Percentiles rank a stretch among this genome's conserved stretches.
Conservation (phyloP, 2,797 vertebrate genomes). For the Fratercula arctica region DNA sequence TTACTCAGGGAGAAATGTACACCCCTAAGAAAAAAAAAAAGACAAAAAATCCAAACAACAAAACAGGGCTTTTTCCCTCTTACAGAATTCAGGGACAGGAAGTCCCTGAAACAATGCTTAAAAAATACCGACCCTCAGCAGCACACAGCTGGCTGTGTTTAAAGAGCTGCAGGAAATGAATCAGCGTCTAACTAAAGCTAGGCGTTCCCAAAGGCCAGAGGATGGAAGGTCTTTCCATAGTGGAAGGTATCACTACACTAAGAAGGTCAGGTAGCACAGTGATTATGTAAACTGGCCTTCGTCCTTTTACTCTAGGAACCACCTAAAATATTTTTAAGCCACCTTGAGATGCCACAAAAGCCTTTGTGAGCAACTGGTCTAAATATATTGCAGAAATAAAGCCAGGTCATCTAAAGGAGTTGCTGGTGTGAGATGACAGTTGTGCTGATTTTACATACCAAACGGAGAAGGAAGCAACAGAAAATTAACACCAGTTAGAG, state of each 20-base stretch:
- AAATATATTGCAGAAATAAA: constrained; percentile 58
- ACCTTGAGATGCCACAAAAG: neutral
- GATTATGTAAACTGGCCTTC: constrained; percentile 17
- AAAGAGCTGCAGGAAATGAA: constrained; percentile 74
- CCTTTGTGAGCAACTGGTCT: constrained; percentile 8
- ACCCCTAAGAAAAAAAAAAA: neutral
- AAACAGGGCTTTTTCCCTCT: neutral
- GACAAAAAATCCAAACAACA: neutral
- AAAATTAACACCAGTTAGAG: neutral
- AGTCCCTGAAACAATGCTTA: constrained; percentile 64
- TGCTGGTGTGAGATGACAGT: constrained; percentile 1
- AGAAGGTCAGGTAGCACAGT: neutral
- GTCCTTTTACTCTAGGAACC: neutral
- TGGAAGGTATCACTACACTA: neutral
- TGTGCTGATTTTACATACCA: constrained; percentile 4
- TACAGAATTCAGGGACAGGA: constrained; percentile 64
- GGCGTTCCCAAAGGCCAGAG: constrained; percentile 60
- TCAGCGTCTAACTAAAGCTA: constrained; percentile 42
- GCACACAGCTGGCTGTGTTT: constrained; percentile 59
- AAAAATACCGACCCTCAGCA: constrained; percentile 53
- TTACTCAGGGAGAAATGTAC: neutral
- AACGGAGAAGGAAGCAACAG: constrained; percentile 33
- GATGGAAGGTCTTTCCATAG: constrained; percentile 29
- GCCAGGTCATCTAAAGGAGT: neutral
- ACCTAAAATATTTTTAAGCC: constrained; percentile 2